phyloP scores from a whole-genome alignment of 2,797 vertebrate genomes.

The Dendrocincla fuliginosa region DNA sequence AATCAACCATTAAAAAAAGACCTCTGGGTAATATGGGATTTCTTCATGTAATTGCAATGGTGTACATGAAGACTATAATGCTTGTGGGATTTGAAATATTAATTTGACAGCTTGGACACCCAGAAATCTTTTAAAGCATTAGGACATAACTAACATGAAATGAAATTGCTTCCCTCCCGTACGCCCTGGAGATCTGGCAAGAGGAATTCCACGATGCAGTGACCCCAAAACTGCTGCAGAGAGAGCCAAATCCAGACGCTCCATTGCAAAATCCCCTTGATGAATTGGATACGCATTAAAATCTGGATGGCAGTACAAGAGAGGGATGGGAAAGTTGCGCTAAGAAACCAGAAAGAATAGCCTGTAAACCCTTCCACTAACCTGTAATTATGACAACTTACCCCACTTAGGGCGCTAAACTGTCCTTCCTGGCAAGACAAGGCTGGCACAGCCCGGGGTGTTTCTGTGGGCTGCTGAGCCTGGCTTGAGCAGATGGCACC shows the following conservation, averaged over 20 bases:
- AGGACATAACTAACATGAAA: neutral
- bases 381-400: neutral
- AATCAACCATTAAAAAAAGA: slow-evolving; percentile 9
- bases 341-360: neutral
- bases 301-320: neutral
- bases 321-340: neutral
- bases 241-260: neutral
- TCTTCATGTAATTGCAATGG: slow-evolving; percentile 11
- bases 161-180: neutral
- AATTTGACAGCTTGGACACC: slow-evolving; percentile 28
- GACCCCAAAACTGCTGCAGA: neutral
- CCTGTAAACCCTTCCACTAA: neutral
- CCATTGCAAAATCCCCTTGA: neutral
- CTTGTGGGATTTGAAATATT: slow-evolving; percentile 30
- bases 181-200: neutral
- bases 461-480: neutral
- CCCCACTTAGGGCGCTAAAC: rapidly evolving
- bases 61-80: slow-evolving; percentile 3
- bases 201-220: neutral
- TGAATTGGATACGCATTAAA: rapidly evolving
- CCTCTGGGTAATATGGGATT: slow-evolving; percentile 20
- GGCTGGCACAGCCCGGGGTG: neutral
- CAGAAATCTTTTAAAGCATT: neutral
- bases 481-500: neutral
- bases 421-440: rapidly evolving